Evolutionary conservation across 2,113 vertebrate species (phyloP).

Genomic region (Manacus vitellinus): DNA sequence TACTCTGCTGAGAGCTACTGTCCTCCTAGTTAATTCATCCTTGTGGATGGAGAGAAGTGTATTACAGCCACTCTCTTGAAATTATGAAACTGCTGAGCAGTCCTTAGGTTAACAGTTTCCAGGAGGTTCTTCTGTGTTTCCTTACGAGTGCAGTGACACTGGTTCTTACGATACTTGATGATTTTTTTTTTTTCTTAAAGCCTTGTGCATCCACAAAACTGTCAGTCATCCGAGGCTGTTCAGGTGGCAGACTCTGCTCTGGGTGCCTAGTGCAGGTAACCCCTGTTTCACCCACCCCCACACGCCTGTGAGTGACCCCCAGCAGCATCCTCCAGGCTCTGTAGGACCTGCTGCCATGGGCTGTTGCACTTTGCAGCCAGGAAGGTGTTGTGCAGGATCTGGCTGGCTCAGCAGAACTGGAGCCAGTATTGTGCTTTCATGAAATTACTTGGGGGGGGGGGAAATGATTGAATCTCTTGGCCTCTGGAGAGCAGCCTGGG

Average conservation of each 20-base stretch:
- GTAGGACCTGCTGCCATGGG: neutral
- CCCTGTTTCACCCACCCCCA: neutral
- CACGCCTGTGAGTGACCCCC: neutral
- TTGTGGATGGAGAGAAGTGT: neutral
- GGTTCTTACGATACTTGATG: neutral
- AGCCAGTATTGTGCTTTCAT: slow-evolving; percentile 30
- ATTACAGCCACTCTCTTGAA: neutral
- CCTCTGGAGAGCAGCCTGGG: neutral
- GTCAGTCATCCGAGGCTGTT: neutral
- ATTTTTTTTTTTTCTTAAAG: neutral
- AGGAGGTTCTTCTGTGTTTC: neutral
- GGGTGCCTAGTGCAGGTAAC: neutral
- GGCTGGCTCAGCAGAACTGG: slow-evolving; percentile 19
- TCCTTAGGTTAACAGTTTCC: neutral
- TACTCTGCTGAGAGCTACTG: neutral
- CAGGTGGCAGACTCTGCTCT: neutral
- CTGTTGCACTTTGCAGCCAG: neutral
- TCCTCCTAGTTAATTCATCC: neutral
- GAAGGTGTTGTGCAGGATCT: neutral
- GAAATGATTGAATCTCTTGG: neutral
- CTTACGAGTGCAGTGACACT: neutral
- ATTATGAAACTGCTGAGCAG: neutral
- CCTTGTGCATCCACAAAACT: neutral
- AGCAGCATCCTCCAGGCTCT: neutral
- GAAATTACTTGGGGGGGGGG: neutral